phyloP scores from a whole-genome alignment of 2,113 vertebrate species.

The Thinocorus orbignyianus region DNA sequence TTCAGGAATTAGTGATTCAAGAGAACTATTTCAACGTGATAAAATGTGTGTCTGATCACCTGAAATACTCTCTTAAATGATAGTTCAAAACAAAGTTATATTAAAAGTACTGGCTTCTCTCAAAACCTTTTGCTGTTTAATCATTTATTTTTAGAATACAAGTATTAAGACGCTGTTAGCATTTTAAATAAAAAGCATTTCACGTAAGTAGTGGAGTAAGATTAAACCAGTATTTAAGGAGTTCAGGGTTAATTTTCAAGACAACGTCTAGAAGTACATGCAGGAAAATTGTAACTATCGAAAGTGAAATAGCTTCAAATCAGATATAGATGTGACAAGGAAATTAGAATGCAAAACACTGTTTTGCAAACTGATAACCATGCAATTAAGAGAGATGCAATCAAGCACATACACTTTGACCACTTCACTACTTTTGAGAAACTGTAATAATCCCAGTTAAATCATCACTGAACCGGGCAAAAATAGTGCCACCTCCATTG shows the following conservation, averaged over 20 bases:
- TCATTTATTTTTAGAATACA: not conserved
- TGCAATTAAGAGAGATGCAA: conserved; percentile 54
- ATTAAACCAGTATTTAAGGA: not conserved
- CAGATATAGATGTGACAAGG: not conserved
- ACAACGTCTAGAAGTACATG: not conserved
- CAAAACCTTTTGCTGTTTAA: not conserved
- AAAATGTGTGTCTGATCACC: not conserved
- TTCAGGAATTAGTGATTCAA: not conserved
- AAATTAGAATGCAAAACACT: not conserved
- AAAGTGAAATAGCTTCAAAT: not conserved
- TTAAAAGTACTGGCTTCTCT: not conserved
- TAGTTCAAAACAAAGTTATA: not conserved
- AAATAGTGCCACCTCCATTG: not conserved
- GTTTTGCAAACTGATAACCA: conserved; percentile 14
- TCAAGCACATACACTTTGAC: conserved; percentile 41
- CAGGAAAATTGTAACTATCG: not conserved
- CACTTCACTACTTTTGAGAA: not conserved
- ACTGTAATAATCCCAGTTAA: not conserved
- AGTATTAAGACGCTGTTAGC: not conserved
- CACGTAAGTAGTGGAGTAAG: not conserved
- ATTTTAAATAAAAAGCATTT: not conserved
- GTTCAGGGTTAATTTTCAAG: not conserved
- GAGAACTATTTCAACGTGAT: not conserved
- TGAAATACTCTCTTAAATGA: not conserved
- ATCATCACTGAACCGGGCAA: not conserved